Conservation (phyloP, 2,797 vertebrate species). For the Rhyacichthys aspro region DNA sequence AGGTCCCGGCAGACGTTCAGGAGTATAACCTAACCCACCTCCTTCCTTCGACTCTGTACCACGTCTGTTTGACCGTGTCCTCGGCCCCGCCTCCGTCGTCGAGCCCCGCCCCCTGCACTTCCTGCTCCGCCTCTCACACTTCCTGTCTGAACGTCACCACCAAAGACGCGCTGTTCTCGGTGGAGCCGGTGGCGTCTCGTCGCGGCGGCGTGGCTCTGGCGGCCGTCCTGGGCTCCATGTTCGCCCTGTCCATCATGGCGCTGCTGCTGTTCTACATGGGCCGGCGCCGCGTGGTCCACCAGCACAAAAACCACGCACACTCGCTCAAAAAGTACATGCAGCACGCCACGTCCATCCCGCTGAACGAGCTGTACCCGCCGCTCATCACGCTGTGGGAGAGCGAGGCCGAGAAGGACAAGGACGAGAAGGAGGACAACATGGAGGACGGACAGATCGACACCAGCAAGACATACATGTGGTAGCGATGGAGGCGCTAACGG, state of each 20-base stretch:
- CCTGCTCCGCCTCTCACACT: conserved; percentile 58
- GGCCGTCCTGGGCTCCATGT: conserved; percentile 83
- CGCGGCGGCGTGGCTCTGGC: conserved; percentile 81
- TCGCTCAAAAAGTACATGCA: conserved; percentile 86
- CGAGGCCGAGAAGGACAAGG: conserved; percentile 73
- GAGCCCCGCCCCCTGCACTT: conserved; percentile 40
- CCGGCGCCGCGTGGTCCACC: conserved; percentile 71
- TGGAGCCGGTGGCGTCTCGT: conserved; percentile 76
- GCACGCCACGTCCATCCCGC: conserved; percentile 81
- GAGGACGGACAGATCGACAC: conserved; percentile 79
- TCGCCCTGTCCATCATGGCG: conserved; percentile 83
- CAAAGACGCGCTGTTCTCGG: conserved; percentile 78
- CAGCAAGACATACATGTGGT: conserved; percentile 87
- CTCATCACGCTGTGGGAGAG: conserved; percentile 87
- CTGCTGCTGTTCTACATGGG: conserved; percentile 83
- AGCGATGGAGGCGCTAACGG: conserved; percentile 28
- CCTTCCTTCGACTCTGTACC: conserved; percentile 82
- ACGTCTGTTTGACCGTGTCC: conserved; percentile 82
- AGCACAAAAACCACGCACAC: conserved; percentile 81
- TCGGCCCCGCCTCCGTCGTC: conserved; percentile 46
- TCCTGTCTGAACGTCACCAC: conserved; percentile 86
- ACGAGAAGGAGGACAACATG: conserved; percentile 61
- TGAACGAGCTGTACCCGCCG: conserved; percentile 86
- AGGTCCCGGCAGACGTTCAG: conserved; percentile 83
- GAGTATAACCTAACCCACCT: conserved; percentile 88